Percentiles rank a stretch among this genome's conserved stretches.
These are phyloP conservation scores for Ricordea florida DNA, from an alignment of 92 coral and sea anemone genomes.

Conservation along the genomic window DNA sequence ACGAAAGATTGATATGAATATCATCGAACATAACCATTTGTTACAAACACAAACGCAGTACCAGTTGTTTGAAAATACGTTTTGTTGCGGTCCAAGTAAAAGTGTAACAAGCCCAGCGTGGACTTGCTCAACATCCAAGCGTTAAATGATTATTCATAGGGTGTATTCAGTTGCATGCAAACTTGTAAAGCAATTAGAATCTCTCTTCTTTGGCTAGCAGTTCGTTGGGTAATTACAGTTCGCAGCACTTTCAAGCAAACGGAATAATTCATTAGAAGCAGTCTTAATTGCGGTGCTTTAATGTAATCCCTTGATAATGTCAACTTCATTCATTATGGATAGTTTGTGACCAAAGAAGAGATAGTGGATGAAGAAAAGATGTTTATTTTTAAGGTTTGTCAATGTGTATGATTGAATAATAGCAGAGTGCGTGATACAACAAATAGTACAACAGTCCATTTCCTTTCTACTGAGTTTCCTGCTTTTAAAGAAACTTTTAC, in stretches of 20 bases:
- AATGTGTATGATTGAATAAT: conserved; percentile 25
- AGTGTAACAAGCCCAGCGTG: neutral
- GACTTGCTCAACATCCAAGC: neutral
- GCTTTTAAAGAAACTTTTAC: conserved; percentile 23
- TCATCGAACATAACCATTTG: conserved; percentile 8
- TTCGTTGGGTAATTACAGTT: conserved; percentile 22
- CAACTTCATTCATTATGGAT: conserved; percentile 65
- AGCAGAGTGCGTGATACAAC: conserved; percentile 12
- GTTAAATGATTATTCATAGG: conserved; percentile 10
- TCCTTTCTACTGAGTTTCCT: conserved; percentile 14
- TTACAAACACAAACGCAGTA: neutral
- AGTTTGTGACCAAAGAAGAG: conserved; percentile 30
- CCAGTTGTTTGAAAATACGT: neutral
- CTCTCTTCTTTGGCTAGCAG: conserved; percentile 12
- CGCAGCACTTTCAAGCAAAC: conserved; percentile 31
- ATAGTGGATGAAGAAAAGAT: conserved; percentile 7
- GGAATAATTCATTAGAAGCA: conserved; percentile 51
- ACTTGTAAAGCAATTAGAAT: conserved; percentile 2
- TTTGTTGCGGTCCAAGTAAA: neutral
- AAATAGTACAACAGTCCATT: neutral
- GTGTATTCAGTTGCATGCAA: neutral
- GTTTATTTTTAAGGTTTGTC: conserved; percentile 25
- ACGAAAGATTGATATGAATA: too few species aligned
- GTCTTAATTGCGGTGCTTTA: conserved; percentile 65
- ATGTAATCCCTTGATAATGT: conserved; percentile 60